These are phyloP conservation scores for Eptatretus atami DNA, from an alignment of 2,797 vertebrate genomes.

Conservation along the genomic window DNA sequence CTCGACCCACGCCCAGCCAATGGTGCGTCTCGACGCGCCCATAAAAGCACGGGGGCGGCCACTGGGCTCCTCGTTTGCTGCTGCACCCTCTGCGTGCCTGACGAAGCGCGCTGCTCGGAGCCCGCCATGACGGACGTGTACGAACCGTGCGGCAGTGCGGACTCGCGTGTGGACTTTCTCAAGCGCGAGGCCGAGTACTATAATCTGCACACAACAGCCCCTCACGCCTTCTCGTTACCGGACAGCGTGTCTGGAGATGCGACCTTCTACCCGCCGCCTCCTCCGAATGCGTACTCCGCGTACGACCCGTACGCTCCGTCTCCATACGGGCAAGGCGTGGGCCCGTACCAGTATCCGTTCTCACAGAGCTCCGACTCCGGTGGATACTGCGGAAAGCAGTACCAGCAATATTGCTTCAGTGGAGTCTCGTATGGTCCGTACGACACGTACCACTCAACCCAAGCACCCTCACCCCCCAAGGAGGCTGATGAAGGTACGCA, in stretches of 20 bases:
- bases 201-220: neutral
- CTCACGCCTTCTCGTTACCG: slow-evolving; percentile 56
- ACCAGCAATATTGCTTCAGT: no score
- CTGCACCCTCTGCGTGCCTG: no score
- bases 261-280: slow-evolving; percentile 26
- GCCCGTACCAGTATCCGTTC: neutral
- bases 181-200: slow-evolving; percentile 2
- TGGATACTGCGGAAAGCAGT: neutral
- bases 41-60: no score
- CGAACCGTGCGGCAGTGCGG: neutral
- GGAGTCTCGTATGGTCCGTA: no score
- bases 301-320: slow-evolving; percentile 2
- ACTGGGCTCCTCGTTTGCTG: no score
- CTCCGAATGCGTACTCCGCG: neutral
- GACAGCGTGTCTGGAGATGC: slow-evolving; percentile 81
- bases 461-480: no score
- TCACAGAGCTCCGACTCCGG: neutral
- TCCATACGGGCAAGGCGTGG: no score
- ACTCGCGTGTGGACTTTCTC: slow-evolving; percentile 3
- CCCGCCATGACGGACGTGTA: slow-evolving; percentile 2
- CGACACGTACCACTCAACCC: no score
- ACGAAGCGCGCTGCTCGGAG: no score
- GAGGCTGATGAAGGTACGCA: no score
- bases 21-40: no score
- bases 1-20: no score